Evolutionary conservation across 92 coral and sea anemone genomes (phyloP).

Genomic region (Galaxea fascicularis): DNA sequence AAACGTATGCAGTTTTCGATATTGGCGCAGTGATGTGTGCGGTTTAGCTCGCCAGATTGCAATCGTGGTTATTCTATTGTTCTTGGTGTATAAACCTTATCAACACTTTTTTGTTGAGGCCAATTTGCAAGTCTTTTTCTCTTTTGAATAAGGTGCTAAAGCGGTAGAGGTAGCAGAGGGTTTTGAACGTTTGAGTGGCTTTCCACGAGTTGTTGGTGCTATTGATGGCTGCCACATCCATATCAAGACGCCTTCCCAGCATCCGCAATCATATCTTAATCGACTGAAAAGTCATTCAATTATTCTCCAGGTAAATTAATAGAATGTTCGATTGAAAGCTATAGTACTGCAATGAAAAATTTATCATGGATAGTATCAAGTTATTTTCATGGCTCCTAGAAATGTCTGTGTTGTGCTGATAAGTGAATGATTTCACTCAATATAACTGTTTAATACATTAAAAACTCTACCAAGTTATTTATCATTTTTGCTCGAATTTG

Average conservation of each 20-base stretch:
- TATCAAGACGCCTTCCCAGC: not conserved
- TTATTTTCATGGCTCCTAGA: not conserved
- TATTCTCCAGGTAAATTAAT: not conserved
- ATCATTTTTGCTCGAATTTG: not conserved
- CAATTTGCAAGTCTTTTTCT: not conserved
- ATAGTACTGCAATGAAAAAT: not conserved
- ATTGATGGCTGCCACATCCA: not conserved
- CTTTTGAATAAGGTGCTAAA: not conserved
- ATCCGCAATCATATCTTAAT: not conserved
- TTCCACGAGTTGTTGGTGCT: not conserved
- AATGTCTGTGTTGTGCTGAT: not conserved
- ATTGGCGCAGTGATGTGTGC: not conserved
- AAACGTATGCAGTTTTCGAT: not conserved
- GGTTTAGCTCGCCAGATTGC: not conserved
- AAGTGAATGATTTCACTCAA: not conserved
- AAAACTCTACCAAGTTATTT: not conserved
- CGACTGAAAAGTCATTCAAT: not conserved
- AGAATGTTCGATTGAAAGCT: not conserved
- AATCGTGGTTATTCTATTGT: no score
- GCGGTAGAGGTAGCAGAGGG: not conserved
- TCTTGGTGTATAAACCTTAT: no score
- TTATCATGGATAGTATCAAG: not conserved
- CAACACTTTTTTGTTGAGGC: not conserved
- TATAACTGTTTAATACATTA: not conserved
- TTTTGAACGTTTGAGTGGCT: not conserved